Base-by-base conservation (phyloP, 2,888 invertebrate species). In the Odontothrips loti region DNA sequence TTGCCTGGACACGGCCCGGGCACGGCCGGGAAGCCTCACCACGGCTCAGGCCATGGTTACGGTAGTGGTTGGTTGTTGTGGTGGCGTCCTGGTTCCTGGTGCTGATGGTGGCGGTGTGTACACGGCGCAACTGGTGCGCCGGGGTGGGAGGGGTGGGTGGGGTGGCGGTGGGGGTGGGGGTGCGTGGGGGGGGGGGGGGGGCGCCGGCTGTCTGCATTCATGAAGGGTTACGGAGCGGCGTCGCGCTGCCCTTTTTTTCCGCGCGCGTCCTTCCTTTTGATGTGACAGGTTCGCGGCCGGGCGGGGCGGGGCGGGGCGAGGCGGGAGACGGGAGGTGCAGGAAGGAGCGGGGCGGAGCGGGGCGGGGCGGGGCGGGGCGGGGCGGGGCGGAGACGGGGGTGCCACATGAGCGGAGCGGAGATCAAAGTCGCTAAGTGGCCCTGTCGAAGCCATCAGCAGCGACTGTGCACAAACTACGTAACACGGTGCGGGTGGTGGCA, bases 401-500 rank as follows among this genome's bases (percentile, higher is more conserved):
- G 34, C 34, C 34, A 58, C 58, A 58, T 15, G 34, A 43, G 34
- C 34, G 11, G n/a, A 51, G 51, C 51, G 11, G 20, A 58, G 68
- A 75, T 75, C 68, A 75, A 75, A 75, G 68, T 12, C 23, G 68
- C 68, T 27, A 75, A 75, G 68, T 75, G 68, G 68, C 68, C 8
- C 68, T 27, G 68, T 75, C 68, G 68, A 27, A 27, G 68, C 27
- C 10, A 43, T 43, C 34, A 43, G 2, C 34, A 6, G 34, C 34
- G 34, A 6, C n/a, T 58, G 58, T 58, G 34, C 34, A 43, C 34
- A 43, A 43, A 43, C 17, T 20, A 15, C 58, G 15, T 58, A 15
- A 58, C 58, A 43, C 34, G 34, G 34, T 43, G 34, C 1, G 15
- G 51, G 11, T 51, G 11, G 51, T 51, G 11, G 51, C 51, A 6